Base-by-base conservation (phyloP, 1,140 invertebrate genomes). In the Zaprionus kolodkinae region DNA sequence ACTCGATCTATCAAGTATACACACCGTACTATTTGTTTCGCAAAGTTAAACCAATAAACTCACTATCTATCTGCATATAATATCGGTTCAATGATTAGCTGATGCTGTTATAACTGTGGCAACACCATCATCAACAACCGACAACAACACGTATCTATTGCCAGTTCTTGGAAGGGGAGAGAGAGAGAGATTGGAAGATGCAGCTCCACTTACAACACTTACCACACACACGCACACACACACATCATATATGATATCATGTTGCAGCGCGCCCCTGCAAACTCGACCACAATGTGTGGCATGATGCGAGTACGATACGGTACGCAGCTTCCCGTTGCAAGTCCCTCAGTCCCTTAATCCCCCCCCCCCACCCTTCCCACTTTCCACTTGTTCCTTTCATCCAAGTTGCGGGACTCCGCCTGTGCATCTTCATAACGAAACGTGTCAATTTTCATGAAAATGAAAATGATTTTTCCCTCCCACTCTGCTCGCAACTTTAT, bases 391-490 rank as follows among this genome's bases (percentile, higher is more conserved):
- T 68, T 61, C 27, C 27, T 0, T 15, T 36, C 40, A 25, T 40
- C 21, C 12, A 10, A 17, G 63, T 65, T 33, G 38, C 30, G 59
- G 43, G 30, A 21, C 30, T 38, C 38, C 25, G 33, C 43, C 35
- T 59, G 66, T 59, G 66, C 67, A 64, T 75, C 68, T 71, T 76
- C 61, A 55, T 56, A 66, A 66, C 55, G 56, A 72, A 72, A 76
- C 73, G 73, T 76, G 73, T 72, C 69, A 76, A 76, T 72, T 76
- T 76, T 66, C 73, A 76, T 76, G 73, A 56, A 63, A 74, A 57
- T 70, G 40, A 70, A 70, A 70, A 70, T 70, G 21, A 61, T 62
- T 54, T 54, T 72, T 45, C 17, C 27, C 12, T 15, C n/a, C 10
- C 52, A 25, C 1, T 9, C 56, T 6, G 25, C 36, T 30, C 7